Conservation (phyloP, 2,888 invertebrate species). For the Calephelis perditalis region DNA sequence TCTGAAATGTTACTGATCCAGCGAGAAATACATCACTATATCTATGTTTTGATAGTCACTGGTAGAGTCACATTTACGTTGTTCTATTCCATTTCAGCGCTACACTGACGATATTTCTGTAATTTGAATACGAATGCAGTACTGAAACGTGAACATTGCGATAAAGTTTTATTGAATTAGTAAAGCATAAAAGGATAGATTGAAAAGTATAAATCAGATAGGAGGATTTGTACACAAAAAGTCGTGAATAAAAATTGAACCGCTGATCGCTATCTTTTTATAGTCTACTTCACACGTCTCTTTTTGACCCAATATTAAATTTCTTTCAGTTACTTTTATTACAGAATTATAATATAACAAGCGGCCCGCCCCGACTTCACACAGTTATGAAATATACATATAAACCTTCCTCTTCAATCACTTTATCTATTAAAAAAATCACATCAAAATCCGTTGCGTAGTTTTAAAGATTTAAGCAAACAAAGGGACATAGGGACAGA, state of each 20-base stretch:
- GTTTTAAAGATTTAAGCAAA: no score
- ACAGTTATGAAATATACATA: no score
- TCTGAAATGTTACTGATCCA: slow-evolving; percentile 56
- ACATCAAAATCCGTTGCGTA: no score
- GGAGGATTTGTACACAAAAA: slow-evolving; percentile 25
- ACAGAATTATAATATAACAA: no score
- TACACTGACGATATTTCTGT: slow-evolving; percentile 8
- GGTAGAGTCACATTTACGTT: slow-evolving; percentile 20
- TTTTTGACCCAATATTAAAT: background rate
- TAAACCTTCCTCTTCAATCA: no score
- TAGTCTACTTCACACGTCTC: background rate
- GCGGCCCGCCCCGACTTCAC: no score
- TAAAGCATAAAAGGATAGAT: slow-evolving; percentile 43
- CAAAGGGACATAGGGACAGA: no score
- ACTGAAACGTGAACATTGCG: slow-evolving; percentile 25
- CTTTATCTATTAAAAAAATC: no score
- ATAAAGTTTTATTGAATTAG: slow-evolving; percentile 33
- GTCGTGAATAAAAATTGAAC: background rate
- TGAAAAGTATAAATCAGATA: slow-evolving; percentile 47
- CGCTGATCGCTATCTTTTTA: background rate
- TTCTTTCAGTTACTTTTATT: background rate
- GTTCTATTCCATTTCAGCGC: slow-evolving; percentile 40
- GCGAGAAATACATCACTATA: slow-evolving; percentile 25
- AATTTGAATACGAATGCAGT: slow-evolving; percentile 16
- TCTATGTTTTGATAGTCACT: slow-evolving; percentile 32